A percentile compares a stretch with the other conserved stretches of the same genome.
These are phyloP conservation scores for Halcyon senegalensis DNA, from an alignment of 2,113 vertebrate genomes.

Conservation along the genomic window DNA sequence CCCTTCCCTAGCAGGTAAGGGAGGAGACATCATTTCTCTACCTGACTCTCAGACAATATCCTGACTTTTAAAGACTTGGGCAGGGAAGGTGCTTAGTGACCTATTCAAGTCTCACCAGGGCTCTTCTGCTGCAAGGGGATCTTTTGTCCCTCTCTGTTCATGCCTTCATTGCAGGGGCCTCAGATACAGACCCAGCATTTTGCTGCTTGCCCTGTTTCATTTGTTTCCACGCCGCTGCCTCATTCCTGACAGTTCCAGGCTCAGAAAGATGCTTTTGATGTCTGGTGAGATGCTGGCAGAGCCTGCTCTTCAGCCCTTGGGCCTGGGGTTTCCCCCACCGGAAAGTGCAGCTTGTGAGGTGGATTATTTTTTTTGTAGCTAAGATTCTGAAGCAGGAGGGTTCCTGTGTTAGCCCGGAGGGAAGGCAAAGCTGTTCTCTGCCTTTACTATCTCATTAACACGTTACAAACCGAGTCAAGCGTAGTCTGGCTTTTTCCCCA, in stretches of 20 bases:
- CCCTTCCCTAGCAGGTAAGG: background rate
- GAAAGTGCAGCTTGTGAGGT: background rate
- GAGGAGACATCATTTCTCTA: background rate
- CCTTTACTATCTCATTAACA: background rate
- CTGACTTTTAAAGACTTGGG: background rate
- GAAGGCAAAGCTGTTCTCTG: background rate
- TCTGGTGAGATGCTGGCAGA: conserved; percentile 32
- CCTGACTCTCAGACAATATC: background rate
- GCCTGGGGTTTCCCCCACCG: conserved; percentile 5
- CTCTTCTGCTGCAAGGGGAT: background rate
- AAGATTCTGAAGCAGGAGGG: background rate
- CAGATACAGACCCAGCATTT: background rate
- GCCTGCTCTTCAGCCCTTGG: background rate
- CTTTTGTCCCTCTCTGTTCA: background rate
- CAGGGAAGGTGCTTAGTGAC: background rate
- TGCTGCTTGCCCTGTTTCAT: background rate
- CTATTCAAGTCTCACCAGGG: background rate
- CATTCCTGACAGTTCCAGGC: background rate
- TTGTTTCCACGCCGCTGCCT: background rate
- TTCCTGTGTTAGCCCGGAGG: conserved; percentile 30
- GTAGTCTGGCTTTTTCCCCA: background rate
- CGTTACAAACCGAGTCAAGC: background rate
- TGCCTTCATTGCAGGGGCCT: background rate
- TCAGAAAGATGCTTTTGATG: conserved; percentile 29
- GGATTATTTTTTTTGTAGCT: background rate